Conservation (phyloP, 2,113 vertebrate genomes). For the Uropsilus gracilis region DNA sequence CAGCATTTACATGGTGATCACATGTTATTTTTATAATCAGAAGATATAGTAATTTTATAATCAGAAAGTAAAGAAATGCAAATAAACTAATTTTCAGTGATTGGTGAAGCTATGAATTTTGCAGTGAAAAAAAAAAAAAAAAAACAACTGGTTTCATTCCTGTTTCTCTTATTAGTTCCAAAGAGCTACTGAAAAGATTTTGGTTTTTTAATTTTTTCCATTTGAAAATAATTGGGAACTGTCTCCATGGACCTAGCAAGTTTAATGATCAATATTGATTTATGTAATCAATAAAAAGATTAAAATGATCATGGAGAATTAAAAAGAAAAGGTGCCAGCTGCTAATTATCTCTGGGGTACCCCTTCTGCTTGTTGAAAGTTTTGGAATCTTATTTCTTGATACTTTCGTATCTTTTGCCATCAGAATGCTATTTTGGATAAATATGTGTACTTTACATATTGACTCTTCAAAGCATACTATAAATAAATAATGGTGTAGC, state of each 20-base stretch:
- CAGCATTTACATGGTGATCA: not conserved
- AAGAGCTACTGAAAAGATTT: constrained; percentile 84
- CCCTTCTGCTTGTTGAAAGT: constrained; percentile 84
- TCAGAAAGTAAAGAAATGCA: not conserved
- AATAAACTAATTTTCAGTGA: not conserved
- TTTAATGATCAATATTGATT: too few species aligned
- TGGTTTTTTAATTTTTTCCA: constrained; percentile 85
- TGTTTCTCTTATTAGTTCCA: constrained; percentile 72
- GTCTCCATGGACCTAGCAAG: constrained; percentile 81
- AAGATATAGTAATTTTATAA: not conserved
- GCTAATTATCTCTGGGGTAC: constrained; percentile 60
- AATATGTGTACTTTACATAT: not conserved
- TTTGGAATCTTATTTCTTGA: constrained; percentile 85
- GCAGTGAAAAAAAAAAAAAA: not conserved
- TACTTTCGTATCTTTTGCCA: constrained; percentile 85
- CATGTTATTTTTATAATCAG: not conserved
- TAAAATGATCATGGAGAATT: too few species aligned
- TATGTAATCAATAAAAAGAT: too few species aligned
- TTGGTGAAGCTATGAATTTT: not conserved
- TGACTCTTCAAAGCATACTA: not conserved
- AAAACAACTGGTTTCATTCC: not conserved
- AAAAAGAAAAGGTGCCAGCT: constrained; percentile 81
- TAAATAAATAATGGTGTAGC: not conserved
- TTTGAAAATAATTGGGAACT: constrained; percentile 84
- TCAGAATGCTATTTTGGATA: not conserved